These are phyloP conservation scores for Poecilobothrus nobilitatus DNA, from an alignment of 2,888 invertebrate species.

Conservation along the genomic window DNA sequence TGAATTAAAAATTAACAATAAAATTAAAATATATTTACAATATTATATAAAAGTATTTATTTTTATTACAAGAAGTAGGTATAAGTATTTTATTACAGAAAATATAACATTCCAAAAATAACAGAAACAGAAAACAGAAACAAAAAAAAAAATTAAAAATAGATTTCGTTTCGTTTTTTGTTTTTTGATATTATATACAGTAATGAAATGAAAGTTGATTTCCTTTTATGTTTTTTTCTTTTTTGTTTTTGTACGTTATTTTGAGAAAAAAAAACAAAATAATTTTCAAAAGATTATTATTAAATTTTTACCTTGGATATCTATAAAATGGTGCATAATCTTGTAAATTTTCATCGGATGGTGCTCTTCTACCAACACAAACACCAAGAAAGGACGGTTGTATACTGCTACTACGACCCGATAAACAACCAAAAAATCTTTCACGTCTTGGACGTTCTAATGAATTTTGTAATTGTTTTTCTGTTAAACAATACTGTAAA, in stretches of 20 bases:
- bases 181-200: no score
- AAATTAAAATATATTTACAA: no score
- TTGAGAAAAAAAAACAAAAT: not conserved
- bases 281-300: not conserved
- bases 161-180: no score
- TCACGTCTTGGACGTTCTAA: conserved; percentile 54
- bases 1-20: no score
- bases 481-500: conserved; percentile 76
- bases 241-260: not conserved
- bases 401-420: conserved; percentile 47
- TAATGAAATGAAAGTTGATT: no score
- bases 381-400: conserved; percentile 68
- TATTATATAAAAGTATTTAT: no score
- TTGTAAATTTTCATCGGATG: conserved; percentile 80
- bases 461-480: conserved; percentile 67
- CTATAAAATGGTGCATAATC: conserved; percentile 76
- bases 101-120: no score
- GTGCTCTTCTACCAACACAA: conserved; percentile 75
- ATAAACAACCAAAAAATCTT: conserved; percentile 78
- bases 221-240: no score
- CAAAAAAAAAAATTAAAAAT: not conserved
- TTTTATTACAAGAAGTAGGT: no score
- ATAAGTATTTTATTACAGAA: no score
- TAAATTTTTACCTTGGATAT: conserved; percentile 54
- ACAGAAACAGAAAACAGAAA: not conserved